Conservation (phyloP, 2,113 vertebrate genomes). For the Epinephelus fuscoguttatus region DNA sequence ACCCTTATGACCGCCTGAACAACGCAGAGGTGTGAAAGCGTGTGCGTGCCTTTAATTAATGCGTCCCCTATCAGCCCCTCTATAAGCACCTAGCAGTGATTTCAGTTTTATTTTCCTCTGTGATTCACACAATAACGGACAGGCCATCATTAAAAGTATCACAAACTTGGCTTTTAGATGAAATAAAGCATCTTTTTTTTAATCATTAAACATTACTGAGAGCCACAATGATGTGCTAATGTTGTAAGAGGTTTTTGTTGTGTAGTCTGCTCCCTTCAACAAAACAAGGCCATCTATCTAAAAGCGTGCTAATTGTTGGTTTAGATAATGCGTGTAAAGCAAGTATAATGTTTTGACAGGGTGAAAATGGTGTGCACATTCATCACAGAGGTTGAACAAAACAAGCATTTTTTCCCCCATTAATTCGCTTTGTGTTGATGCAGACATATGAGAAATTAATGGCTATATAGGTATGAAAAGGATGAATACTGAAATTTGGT, state of each 20-base stretch:
- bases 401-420: conserved; percentile 3
- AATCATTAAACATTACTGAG: conserved; percentile 1
- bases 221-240: conserved; percentile 5
- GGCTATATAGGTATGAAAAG: background rate
- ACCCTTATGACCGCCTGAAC: conserved; percentile 54
- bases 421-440: background rate
- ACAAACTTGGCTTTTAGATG: conserved; percentile 18
- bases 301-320: conserved; percentile 42
- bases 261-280: background rate
- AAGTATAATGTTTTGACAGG: conserved; percentile 18
- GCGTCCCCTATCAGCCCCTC: conserved; percentile 11
- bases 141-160: background rate
- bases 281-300: conserved; percentile 7
- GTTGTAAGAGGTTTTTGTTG: conserved; percentile 15
- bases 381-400: conserved; percentile 12
- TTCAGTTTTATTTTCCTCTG: background rate
- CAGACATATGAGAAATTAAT: conserved; percentile 7
- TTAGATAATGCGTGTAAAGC: conserved; percentile 24
- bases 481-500: too few species aligned
- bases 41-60: conserved; percentile 29
- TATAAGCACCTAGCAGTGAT: conserved; percentile 3
- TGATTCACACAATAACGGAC: conserved; percentile 3
- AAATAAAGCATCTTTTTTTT: background rate
- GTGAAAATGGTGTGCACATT: background rate
- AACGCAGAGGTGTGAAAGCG: background rate